Evolutionary conservation across 2,797 vertebrate genomes (phyloP).

Genomic region (Harpagifer antarcticus): DNA sequence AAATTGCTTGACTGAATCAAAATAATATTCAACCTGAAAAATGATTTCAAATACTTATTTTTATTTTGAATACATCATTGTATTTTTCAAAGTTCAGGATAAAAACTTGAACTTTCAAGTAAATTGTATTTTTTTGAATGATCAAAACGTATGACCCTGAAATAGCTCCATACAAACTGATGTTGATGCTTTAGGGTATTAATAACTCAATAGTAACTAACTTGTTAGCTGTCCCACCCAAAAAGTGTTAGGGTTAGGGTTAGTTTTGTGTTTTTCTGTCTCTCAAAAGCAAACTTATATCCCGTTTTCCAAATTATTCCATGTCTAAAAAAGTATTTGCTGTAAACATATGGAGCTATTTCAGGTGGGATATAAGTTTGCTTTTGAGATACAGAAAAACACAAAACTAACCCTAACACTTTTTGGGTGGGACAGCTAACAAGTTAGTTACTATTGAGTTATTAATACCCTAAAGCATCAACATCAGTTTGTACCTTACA

Average conservation of each 20-base stretch:
- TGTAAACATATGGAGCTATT: too few species aligned
- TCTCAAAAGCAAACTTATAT: constrained; percentile 6
- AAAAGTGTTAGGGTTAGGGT: not conserved
- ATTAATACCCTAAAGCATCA: not conserved
- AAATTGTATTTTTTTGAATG: too few species aligned
- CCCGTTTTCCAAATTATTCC: too few species aligned
- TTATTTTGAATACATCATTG: too few species aligned
- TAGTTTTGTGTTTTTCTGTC: not conserved
- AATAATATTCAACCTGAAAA: too few species aligned
- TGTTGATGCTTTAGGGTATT: constrained; percentile 1
- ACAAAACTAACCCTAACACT: not conserved
- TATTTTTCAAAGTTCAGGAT: too few species aligned
- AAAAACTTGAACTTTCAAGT: too few species aligned
- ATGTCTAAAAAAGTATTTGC: too few species aligned
- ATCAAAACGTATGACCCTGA: too few species aligned
- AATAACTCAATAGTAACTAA: not conserved
- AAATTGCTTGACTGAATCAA: too few species aligned
- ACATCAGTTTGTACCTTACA: constrained; percentile 3
- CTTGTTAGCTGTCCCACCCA: not conserved
- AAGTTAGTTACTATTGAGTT: not conserved
- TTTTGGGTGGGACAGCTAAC: not conserved
- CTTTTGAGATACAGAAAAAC: not conserved
- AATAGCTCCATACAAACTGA: not conserved
- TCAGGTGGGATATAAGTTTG: not conserved
- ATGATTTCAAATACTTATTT: too few species aligned